These are phyloP conservation scores for Drosophila hamatofila DNA, from an alignment of 2,888 invertebrate genomes.

Conservation along the genomic window DNA sequence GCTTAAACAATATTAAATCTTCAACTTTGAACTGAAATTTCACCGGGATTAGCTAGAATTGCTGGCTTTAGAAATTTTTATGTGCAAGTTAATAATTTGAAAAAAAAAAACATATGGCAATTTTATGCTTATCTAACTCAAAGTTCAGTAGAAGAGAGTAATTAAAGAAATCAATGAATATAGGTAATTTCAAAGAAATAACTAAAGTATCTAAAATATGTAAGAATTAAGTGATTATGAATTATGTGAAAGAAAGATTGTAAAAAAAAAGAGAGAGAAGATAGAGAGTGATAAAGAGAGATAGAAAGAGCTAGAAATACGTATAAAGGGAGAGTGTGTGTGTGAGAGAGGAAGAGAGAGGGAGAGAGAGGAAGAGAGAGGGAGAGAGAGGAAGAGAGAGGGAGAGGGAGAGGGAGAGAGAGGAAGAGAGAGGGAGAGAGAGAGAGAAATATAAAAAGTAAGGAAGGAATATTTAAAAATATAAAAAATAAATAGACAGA, in stretches of 20 bases:
- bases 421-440: not conserved
- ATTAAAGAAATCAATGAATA: not conserved
- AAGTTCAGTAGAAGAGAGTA: not conserved
- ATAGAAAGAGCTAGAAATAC: not conserved
- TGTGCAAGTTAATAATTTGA: not conserved
- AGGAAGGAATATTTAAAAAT: no score
- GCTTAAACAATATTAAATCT: conserved; percentile 31
- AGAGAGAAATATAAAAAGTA: no score
- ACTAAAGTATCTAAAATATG: not conserved
- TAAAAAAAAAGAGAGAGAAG: not conserved
- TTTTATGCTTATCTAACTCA: not conserved
- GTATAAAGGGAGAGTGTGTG: no score
- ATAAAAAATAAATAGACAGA: no score
- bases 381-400: not conserved
- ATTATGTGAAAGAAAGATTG: no score
- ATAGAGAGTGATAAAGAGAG: not conserved
- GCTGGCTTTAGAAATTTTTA: not conserved
- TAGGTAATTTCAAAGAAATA: not conserved
- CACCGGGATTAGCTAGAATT: conserved; percentile 10
- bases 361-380: not conserved
- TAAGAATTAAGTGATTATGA: no score
- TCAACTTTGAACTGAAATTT: conserved; percentile 38
- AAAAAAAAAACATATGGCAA: not conserved
- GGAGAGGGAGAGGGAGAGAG: not conserved
- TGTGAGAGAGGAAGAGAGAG: not conserved